Evolutionary conservation across 2,797 vertebrate species (phyloP).

Genomic region (Anguilla pacifica): DNA sequence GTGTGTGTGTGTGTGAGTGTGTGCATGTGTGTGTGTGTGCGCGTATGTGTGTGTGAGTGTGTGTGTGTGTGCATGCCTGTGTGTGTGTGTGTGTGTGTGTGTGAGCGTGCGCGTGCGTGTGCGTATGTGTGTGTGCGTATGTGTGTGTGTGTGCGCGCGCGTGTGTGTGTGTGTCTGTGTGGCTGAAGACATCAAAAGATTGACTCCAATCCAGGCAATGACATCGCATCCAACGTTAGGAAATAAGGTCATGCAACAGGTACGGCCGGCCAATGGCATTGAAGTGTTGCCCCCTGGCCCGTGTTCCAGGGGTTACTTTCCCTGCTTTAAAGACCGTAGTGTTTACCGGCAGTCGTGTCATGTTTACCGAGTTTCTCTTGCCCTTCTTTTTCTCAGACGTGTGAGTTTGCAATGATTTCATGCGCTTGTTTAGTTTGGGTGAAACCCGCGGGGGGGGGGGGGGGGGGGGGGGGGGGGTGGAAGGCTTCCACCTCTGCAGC

Average conservation of each 20-base stretch:
- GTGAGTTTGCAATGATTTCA: slow-evolving; percentile 65
- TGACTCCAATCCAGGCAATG: slow-evolving; percentile 62
- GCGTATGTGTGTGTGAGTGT: slow-evolving; percentile 44
- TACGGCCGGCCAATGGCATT: slow-evolving; percentile 57
- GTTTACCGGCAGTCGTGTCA: slow-evolving; percentile 67
- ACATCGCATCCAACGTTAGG: slow-evolving; percentile 63
- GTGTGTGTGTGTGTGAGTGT: slow-evolving; percentile 52
- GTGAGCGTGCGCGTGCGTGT: slow-evolving; percentile 43
- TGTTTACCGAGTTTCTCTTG: slow-evolving; percentile 67
- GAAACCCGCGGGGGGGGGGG: no score
- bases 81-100: slow-evolving; percentile 44
- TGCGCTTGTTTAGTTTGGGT: slow-evolving; percentile 73
- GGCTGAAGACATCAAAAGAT: slow-evolving; percentile 63
- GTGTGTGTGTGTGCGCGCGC: slow-evolving; percentile 46
- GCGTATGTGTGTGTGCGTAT: slow-evolving; percentile 43
- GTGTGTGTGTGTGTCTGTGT: slow-evolving; percentile 47
- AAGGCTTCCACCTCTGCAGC: slow-evolving; percentile 67
- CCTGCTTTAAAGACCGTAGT: slow-evolving; percentile 41
- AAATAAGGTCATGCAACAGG: slow-evolving; percentile 68
- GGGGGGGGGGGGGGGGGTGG: slow-evolving; percentile 67
- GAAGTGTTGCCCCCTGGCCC: slow-evolving; percentile 45
- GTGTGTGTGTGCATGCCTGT: slow-evolving; percentile 42
- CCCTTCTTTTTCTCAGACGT: slow-evolving; percentile 66
- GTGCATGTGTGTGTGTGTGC: slow-evolving; percentile 38
- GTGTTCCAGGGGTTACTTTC: slow-evolving; percentile 45